Base-by-base conservation (phyloP, 2,797 vertebrate species). In the Labeo calbasu region DNA sequence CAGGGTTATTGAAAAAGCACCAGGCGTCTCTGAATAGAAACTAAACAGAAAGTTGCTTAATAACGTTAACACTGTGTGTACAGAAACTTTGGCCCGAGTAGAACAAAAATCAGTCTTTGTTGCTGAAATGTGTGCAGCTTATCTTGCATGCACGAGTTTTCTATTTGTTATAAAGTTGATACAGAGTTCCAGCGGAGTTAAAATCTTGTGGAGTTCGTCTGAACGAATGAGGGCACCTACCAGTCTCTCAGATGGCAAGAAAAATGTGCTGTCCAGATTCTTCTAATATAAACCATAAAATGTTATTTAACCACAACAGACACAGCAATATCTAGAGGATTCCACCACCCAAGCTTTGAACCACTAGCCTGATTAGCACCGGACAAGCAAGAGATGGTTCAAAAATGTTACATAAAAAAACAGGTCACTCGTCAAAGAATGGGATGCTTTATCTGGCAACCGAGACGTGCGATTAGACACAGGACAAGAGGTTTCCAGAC, bases 351-450 rank as follows among this genome's bases (percentile, higher is more conserved):
- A 51, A 50, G 68, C 68, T 53, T 84, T 71, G 28, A 79, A 81
- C 69, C 12, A 32, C 69, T 63, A 72, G 65, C 63, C 53, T 28
- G 61, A 77, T 69, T 59, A 85, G 51, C 15, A 55, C 69, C 32
- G 50, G 50, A 69, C 88, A 85, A 90, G 89, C 86, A 87, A 89
- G 70, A 72, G 82, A 90, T 91, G 88, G 91, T 93, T 93, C 85
- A 85, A 89, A 91, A 85, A 92, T 87, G 88, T 93, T 93, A 92
- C 87, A 88, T 92, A 89, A 94, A 93, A 91, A 79, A 79, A 83
- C 91, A 93, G 93, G 93, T 95, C 93, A 93, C 89, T 91, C 91
- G 90, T 94, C 90, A 91, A 91, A 93, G 93, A 95, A 94, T 90
- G 91, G 92, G 90, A 89, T 87, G 91, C 93, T 94, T 94, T 93